Percentiles rank a stretch among this genome's conserved stretches.
phyloP scores from a whole-genome alignment of 2,888 invertebrate genomes.

The Villa cingulata region DNA sequence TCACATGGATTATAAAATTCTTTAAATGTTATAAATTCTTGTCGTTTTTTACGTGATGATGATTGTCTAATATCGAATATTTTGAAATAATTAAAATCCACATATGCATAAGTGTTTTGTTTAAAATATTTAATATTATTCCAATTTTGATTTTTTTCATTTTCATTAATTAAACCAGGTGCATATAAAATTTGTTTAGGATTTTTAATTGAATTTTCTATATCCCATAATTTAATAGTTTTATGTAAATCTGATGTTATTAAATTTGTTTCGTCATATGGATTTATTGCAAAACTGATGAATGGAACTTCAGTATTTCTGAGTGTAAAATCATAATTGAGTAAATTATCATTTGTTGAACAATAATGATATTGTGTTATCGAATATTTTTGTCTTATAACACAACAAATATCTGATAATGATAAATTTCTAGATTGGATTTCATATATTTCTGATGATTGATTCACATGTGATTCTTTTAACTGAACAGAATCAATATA shows the following conservation, averaged over 20 bases:
- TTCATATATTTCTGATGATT: slow-evolving; percentile 27
- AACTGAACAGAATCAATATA: not conserved
- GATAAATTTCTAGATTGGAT: slow-evolving; percentile 16
- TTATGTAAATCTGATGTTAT: slow-evolving; percentile 25
- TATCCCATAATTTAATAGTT: slow-evolving; percentile 21
- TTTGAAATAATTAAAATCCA: slow-evolving; percentile 20
- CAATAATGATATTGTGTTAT: slow-evolving; percentile 18
- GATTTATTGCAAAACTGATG: slow-evolving; percentile 25
- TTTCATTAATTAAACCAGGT: not conserved
- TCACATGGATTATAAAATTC: slow-evolving; percentile 18
- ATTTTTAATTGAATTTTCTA: slow-evolving; percentile 9
- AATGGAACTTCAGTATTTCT: slow-evolving; percentile 16
- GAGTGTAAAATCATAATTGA: too few relatives aligned
- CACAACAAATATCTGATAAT: slow-evolving; percentile 13
- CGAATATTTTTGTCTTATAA: slow-evolving; percentile 20
- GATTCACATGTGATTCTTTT: slow-evolving; percentile 1
- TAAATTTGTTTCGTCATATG: slow-evolving; percentile 15
- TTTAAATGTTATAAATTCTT: not conserved
- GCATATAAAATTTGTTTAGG: slow-evolving; percentile 8
- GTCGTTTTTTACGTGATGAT: slow-evolving; percentile 15
- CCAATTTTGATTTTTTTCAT: slow-evolving; percentile 19
- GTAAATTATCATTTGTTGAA: slow-evolving; percentile 9
- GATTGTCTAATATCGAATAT: slow-evolving; percentile 24
- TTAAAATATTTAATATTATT: slow-evolving; percentile 19
- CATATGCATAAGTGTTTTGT: slow-evolving; percentile 23